Evolutionary conservation across 2,888 invertebrate genomes (phyloP), one percentile per base, ranked within the genome.

Genomic region (Tribolium freemani): DNA sequence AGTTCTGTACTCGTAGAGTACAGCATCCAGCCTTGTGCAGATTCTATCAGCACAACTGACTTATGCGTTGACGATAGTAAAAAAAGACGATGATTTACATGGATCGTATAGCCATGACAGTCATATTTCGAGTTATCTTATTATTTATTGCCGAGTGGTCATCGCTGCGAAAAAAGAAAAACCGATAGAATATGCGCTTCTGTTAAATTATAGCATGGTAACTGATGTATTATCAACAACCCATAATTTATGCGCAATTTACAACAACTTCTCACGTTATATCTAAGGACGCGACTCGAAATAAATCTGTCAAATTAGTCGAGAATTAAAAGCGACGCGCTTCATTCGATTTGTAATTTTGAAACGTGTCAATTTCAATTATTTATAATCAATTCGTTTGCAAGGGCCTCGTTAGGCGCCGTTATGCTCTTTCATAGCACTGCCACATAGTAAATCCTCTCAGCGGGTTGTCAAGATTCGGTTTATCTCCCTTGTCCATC

Each of bases 401-500:
- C 16, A 31, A 56, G 31, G 11, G n/a, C 31, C 46, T 70, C 69
- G 72, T 57, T 72, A 77, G 76, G 77, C 79, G 78, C 78, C 79
- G 77, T 77, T 76, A 75, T 78, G 74, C 70, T 64, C 74, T 16
- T 16, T 16, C 16, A 16, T 16, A 16, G 16, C 16, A 2, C 16
- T 75, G 77, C 63, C 74, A 77, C 77, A 71, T 78, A 76, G 81
- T 79, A 80, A 82, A 81, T 80, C 76, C 79, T 81, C 83, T 75
- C 84, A 76, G 80, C 83, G 80, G 80, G 83, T 78, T 79, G 82
- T 80, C 83, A 77, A 77, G 82, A 80, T 81, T 77, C 72, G 46
- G 79, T 72, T 76, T 86, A 86, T 86, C 86, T 79, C 51, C 75
- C 83, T 72, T 86, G 86, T 87, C 85, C 84, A 87, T 87, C 86